Percentiles rank a stretch among this genome's conserved stretches.
Evolutionary conservation across 2,797 vertebrate species (phyloP).

Genomic region (Acrossocheilus fasciatus): DNA sequence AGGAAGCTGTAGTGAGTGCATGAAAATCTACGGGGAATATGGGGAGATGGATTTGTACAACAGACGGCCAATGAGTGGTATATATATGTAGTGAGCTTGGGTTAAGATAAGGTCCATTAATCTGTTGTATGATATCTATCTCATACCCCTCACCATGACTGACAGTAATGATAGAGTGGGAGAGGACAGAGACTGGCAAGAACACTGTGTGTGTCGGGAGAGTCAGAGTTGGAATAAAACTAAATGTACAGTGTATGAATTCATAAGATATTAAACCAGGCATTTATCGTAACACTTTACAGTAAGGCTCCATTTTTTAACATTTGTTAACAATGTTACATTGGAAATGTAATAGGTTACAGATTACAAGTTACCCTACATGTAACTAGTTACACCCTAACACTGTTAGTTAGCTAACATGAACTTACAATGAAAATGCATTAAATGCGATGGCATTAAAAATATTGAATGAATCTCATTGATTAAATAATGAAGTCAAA

Average conservation of each 20-base stretch:
- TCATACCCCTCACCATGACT: slow-evolving; percentile 2
- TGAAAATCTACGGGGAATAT: neutral
- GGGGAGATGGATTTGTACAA: neutral
- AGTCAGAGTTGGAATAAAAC: neutral
- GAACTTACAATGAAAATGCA: neutral
- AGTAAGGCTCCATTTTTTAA: neutral
- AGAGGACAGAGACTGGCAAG: neutral
- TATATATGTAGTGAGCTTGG: slow-evolving; percentile 21
- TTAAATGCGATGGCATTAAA: neutral
- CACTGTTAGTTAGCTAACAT: neutral
- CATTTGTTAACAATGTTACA: neutral
- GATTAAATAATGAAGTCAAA: neutral
- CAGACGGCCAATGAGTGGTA: neutral
- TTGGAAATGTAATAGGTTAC: neutral
- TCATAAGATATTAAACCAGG: neutral
- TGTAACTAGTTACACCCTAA: too few relatives aligned
- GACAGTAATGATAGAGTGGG: slow-evolving; percentile 5
- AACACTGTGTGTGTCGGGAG: neutral
- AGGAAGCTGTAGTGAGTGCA: slow-evolving; percentile 21
- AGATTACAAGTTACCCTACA: neutral
- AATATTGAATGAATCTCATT: neutral
- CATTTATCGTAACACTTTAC: neutral
- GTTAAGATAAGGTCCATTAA: slow-evolving; percentile 21
- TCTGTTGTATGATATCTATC: slow-evolving; percentile 2
- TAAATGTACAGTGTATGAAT: neutral